A percentile compares a stretch with the other conserved stretches of the same genome.
Conservation (phyloP, 2,797 vertebrate species). For the Synaphobranchus kaupii region DNA sequence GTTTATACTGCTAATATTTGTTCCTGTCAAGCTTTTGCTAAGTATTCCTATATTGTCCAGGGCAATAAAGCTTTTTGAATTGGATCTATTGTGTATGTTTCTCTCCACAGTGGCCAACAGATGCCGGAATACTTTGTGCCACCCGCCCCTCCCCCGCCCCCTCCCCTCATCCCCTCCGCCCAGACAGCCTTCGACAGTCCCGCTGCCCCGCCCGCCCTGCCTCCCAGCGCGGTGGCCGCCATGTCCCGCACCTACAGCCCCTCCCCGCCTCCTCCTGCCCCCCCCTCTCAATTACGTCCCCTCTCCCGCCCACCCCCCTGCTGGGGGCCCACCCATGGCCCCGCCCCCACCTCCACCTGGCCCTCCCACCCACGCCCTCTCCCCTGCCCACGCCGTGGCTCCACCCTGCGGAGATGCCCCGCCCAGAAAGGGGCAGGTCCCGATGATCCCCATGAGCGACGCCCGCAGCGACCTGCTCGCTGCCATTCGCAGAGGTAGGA, state of each 20-base stretch:
- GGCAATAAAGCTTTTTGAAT: slow-evolving; percentile 43
- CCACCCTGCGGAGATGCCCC: slow-evolving; percentile 51
- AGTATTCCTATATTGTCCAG: slow-evolving; percentile 43
- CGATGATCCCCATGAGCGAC: slow-evolving; percentile 78
- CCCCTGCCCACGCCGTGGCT: slow-evolving; percentile 52
- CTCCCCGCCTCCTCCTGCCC: slow-evolving; percentile 64
- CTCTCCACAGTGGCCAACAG: slow-evolving; percentile 70
- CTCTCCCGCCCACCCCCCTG: slow-evolving; percentile 66
- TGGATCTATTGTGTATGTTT: not conserved
- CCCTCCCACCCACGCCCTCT: slow-evolving; percentile 49
- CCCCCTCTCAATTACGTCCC: slow-evolving; percentile 70
- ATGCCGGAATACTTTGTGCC: slow-evolving; percentile 85
- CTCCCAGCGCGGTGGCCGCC: slow-evolving; percentile 62
- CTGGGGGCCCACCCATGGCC: slow-evolving; percentile 58
- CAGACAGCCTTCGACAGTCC: slow-evolving; percentile 86
- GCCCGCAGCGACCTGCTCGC: slow-evolving; percentile 84
- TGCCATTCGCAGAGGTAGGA: slow-evolving; percentile 81
- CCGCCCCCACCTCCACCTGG: slow-evolving; percentile 58
- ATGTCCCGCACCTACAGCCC: slow-evolving; percentile 70
- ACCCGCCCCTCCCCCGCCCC: slow-evolving; percentile 80
- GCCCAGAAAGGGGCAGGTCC: slow-evolving; percentile 66
- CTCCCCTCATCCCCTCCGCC: slow-evolving; percentile 82
- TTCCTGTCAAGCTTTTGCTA: not conserved
- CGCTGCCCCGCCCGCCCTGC: slow-evolving; percentile 57
- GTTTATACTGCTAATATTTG: too few species aligned